These are phyloP conservation scores for Drosophila tristis DNA, from an alignment of 1,140 invertebrate genomes.

Conservation along the genomic window DNA sequence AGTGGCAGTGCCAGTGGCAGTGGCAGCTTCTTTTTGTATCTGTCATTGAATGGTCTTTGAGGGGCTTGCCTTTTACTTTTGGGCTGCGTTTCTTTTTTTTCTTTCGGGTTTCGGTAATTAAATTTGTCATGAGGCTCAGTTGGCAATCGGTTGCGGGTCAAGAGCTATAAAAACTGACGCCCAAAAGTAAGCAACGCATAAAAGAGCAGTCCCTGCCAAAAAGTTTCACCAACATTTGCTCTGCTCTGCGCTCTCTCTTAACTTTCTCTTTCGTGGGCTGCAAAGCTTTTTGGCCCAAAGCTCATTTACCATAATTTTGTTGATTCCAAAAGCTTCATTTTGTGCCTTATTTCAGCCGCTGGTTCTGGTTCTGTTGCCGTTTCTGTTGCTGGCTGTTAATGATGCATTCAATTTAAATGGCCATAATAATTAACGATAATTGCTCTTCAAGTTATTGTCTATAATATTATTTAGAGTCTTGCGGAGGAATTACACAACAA, in stretches of 20 bases:
- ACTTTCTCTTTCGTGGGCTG: conserved; percentile 9
- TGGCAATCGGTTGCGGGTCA: conserved; percentile 45
- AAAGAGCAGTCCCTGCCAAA: conserved; percentile 3
- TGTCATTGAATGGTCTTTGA: conserved; percentile 7
- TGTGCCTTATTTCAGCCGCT: conserved; percentile 15
- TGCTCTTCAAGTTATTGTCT: conserved; percentile 75
- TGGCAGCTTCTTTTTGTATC: conserved; percentile 26
- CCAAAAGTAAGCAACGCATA: conserved; percentile 59
- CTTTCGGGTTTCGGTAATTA: conserved; percentile 61
- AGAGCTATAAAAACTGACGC: conserved; percentile 46
- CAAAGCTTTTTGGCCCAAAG: conserved; percentile 54
- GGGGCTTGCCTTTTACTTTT: conserved; percentile 24
- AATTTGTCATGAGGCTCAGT: conserved; percentile 68
- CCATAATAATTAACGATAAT: conserved; percentile 80
- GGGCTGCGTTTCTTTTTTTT: conserved; percentile 14
- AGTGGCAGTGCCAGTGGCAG: neutral
- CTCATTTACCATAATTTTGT: conserved; percentile 42
- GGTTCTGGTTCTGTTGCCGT: conserved; percentile 25
- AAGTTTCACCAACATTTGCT: conserved; percentile 32
- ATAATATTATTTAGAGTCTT: conserved; percentile 54
- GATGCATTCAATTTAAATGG: conserved; percentile 83
- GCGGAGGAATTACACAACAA: conserved; percentile 23
- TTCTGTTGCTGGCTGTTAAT: conserved; percentile 60
- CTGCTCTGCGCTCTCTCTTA: conserved; percentile 40
- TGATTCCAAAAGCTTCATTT: no score